phyloP scores from a whole-genome alignment of 1,140 invertebrate genomes.

The Zaprionus gabonicus region DNA sequence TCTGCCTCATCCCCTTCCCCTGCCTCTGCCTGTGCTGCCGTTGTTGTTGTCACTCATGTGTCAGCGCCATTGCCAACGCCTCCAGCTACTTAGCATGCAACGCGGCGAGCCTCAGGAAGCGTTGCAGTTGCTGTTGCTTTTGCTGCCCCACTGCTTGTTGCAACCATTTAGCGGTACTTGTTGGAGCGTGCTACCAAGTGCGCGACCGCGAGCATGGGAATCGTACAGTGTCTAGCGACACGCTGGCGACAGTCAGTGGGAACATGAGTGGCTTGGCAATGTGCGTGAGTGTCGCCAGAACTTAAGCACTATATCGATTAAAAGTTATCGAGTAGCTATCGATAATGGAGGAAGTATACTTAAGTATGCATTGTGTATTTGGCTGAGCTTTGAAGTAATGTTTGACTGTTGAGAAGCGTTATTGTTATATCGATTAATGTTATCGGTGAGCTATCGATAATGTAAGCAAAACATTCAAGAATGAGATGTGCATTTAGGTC shows the following conservation, averaged over 20 bases:
- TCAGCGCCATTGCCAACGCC: constrained; percentile 59
- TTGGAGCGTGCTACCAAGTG: constrained; percentile 42
- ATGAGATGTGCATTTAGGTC: too few species aligned
- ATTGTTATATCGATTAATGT: too few species aligned
- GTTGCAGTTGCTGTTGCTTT: constrained; percentile 17
- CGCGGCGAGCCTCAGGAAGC: constrained; percentile 67
- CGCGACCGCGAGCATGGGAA: constrained; percentile 67
- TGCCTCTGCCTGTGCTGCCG: constrained; percentile 14
- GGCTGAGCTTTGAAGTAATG: too few species aligned
- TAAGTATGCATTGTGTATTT: too few species aligned
- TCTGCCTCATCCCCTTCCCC: constrained; percentile 12
- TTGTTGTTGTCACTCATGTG: constrained; percentile 61
- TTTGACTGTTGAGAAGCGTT: too few species aligned
- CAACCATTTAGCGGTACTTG: constrained; percentile 78
- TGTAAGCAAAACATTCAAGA: too few species aligned
- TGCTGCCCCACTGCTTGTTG: constrained; percentile 13
- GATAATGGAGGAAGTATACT: too few species aligned
- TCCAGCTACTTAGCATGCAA: constrained; percentile 75
- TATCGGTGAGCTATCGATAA: too few species aligned
- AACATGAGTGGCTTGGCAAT: neutral
- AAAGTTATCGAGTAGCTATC: neutral
- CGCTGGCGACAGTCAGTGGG: constrained; percentile 45
- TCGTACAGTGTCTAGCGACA: constrained; percentile 39
- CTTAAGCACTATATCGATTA: neutral
- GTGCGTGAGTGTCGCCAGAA: neutral